Evolutionary conservation across 2,113 vertebrate species (phyloP).

Genomic region (Rhea americana): DNA sequence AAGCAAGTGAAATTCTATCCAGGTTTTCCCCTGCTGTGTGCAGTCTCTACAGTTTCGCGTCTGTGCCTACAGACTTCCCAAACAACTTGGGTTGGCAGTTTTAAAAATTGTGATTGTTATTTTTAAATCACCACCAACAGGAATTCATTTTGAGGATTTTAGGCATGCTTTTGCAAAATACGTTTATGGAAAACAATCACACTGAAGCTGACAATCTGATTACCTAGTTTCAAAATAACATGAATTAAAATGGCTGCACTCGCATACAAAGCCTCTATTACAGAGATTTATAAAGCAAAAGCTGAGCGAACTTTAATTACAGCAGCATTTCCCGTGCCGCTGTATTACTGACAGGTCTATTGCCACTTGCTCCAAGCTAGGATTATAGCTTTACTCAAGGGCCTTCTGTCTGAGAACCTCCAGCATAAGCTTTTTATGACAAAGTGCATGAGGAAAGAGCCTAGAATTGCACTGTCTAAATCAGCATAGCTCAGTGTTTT

Average conservation of each 20-base stretch:
- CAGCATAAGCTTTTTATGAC: slow-evolving; percentile 13
- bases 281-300: slow-evolving; percentile 45
- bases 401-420: slow-evolving; percentile 37
- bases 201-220: slow-evolving; percentile 30
- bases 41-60: background rate
- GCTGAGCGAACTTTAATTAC: slow-evolving; percentile 60
- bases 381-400: slow-evolving; percentile 54
- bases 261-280: slow-evolving; percentile 6
- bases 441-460: background rate
- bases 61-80: background rate
- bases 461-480: slow-evolving; percentile 24
- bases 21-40: background rate
- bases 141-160: background rate
- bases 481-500: background rate
- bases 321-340: slow-evolving; percentile 28
- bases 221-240: slow-evolving; percentile 33
- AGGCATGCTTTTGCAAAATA: background rate
- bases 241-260: slow-evolving; percentile 47
- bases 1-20: background rate
- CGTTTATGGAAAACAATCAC: background rate
- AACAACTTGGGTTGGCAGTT: background rate
- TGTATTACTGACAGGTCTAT: slow-evolving; percentile 42
- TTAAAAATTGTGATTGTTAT: background rate
- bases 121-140: background rate
- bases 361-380: slow-evolving; percentile 36